phyloP scores from a whole-genome alignment of 2,113 vertebrate species.

The Echinops telfairi region DNA sequence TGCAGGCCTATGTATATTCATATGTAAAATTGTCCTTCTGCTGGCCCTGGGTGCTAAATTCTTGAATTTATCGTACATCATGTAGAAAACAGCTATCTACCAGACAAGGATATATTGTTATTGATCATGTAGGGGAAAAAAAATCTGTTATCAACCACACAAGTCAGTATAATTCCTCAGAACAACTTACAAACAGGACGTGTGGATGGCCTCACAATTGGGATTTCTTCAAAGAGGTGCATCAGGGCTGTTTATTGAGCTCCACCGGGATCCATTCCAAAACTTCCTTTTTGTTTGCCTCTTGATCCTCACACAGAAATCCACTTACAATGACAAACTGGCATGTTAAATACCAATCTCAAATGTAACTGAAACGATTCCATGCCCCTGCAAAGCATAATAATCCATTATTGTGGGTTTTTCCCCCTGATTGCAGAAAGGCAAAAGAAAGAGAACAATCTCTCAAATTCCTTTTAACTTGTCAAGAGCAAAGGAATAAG shows the following conservation, averaged over 20 bases:
- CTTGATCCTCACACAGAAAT: conserved; percentile 54
- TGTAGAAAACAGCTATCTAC: conserved; percentile 1
- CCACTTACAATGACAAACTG: conserved; percentile 64
- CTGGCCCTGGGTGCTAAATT: not conserved
- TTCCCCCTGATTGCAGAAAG: not conserved
- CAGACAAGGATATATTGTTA: not conserved
- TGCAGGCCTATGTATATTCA: not conserved
- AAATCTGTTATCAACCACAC: not conserved
- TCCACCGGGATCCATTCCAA: conserved; percentile 24
- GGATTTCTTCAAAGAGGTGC: conserved; percentile 3
- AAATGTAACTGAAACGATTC: conserved; percentile 53
- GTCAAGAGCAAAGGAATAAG: not conserved
- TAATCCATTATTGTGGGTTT: conserved; percentile 59
- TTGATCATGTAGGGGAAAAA: not conserved
- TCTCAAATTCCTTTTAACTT: conserved; percentile 23
- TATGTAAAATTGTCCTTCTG: not conserved
- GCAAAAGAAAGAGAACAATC: not conserved
- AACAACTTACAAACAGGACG: not conserved
- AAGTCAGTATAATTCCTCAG: conserved; percentile 53
- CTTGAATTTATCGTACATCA: not conserved
- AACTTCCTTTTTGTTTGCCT: conserved; percentile 42
- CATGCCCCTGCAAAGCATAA: conserved; percentile 20
- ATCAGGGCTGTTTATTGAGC: not conserved
- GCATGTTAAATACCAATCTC: conserved; percentile 57
- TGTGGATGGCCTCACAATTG: not conserved